Evolutionary conservation across 2,797 vertebrate genomes (phyloP).

Genomic region (Tympanoctomys barrerae): DNA sequence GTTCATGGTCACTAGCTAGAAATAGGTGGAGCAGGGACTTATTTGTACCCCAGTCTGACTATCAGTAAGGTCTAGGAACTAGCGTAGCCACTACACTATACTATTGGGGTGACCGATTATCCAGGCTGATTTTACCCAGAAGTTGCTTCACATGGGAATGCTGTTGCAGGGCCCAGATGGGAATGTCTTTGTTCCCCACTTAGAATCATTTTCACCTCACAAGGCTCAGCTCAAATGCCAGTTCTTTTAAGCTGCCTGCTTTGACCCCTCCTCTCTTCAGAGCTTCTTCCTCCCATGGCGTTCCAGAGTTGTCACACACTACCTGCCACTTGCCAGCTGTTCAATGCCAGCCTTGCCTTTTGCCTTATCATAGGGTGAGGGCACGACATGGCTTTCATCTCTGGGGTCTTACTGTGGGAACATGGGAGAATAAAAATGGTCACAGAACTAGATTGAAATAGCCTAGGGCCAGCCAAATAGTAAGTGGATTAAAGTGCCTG

Average conservation of each 20-base stretch:
- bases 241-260: slow-evolving; percentile 2
- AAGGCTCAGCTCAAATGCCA: not conserved
- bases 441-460: not conserved
- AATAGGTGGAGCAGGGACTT: not conserved
- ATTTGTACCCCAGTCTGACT: not conserved
- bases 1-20: not conserved
- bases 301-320: not conserved
- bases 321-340: not conserved
- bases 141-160: not conserved
- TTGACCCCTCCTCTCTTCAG: not conserved
- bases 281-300: not conserved
- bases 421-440: not conserved
- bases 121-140: not conserved
- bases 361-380: not conserved
- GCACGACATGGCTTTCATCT: not conserved
- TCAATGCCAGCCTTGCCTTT: not conserved
- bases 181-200: not conserved
- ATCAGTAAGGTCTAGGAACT: not conserved
- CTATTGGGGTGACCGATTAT: not conserved
- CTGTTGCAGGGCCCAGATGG: not conserved
- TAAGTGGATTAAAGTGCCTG: too few relatives aligned
- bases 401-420: not conserved
- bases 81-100: not conserved
- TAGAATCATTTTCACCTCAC: not conserved
- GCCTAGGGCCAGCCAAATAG: too few relatives aligned